phyloP scores from a whole-genome alignment of 2,797 vertebrate genomes.

The Synaphobranchus kaupii region DNA sequence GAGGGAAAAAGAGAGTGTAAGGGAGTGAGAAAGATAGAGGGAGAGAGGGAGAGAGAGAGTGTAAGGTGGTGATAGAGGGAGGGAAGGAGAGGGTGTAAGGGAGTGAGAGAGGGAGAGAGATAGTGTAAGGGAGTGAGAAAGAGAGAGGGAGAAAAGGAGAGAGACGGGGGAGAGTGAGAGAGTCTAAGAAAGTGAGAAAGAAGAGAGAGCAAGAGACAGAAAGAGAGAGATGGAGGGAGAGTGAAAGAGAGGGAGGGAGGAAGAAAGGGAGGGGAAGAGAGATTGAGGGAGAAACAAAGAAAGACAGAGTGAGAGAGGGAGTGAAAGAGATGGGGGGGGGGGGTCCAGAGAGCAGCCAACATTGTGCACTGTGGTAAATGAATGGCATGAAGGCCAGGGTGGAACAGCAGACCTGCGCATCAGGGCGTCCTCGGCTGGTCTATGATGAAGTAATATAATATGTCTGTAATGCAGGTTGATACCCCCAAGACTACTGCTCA shows the following conservation, averaged over 20 bases:
- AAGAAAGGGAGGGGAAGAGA: too few species aligned
- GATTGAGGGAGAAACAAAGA: too few species aligned
- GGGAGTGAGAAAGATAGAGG: constrained; percentile 33
- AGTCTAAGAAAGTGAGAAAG: too few species aligned
- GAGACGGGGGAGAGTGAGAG: too few species aligned
- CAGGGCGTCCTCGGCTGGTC: constrained; percentile 73
- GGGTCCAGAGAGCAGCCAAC: not conserved
- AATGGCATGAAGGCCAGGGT: not conserved
- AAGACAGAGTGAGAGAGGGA: constrained; percentile 4
- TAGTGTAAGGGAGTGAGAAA: not conserved
- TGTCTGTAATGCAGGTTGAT: constrained; percentile 76
- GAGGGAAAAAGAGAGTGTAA: constrained; percentile 38
- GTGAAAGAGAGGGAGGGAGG: not conserved
- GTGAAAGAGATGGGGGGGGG: not conserved
- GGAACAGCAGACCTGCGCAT: constrained; percentile 84
- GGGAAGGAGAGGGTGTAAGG: constrained; percentile 9
- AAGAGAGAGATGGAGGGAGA: not conserved
- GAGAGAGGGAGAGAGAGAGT: constrained; percentile 35
- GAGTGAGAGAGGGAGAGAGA: not conserved
- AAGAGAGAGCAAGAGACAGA: not conserved
- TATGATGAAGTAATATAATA: constrained; percentile 91
- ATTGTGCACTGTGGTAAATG: not conserved
- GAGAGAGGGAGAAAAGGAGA: not conserved
- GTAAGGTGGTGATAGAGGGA: not conserved
- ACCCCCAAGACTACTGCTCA: constrained; percentile 83